Evolutionary conservation across 2,797 vertebrate genomes (phyloP), one percentile per base, ranked within the genome.

Genomic region (Siniperca obscura): DNA sequence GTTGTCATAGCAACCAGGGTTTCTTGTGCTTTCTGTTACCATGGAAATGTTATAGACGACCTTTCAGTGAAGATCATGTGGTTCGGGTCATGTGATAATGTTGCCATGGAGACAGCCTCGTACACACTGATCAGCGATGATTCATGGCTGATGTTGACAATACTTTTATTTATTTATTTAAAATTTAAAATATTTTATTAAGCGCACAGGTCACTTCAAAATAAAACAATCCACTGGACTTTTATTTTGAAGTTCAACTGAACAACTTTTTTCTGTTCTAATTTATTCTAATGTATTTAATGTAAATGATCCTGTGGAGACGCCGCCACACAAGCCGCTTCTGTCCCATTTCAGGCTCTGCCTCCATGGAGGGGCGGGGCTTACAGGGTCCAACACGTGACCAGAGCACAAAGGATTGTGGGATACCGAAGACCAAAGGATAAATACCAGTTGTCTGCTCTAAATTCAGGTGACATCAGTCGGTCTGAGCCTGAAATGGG

Each of bases 91-190:
- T 55, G 38, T 78, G 67, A 57, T 64, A n/a, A 69, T 11, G 74
- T 78, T 60, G 56, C 76, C 34, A 38, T 67, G 68, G 76, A 64
- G 44, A 86, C 19, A 0, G 44, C 52, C 74, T 46, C 7, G 6
- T 64, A 46, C 72, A 56, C 56, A 70, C 68, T 6, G 7, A 62
- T 78, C 56, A 60, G 59, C 68, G 3, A 46, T 27, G 8, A 72
- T 22, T 70, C 12, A 14, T 56, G 22, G 44, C 60, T 60, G 27
- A 62, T 44, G 36, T 59, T n/a, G 57, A 67, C 11, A 11, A 38
- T 50, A 64, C 19, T 50, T 82, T 74, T 70, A 82, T 78, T 86
- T 83, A 86, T 83, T 81, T 66, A 76, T 81, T 87, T 34, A 61
- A 61, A 61, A 30, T 46, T 21, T 34, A 69, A 75, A 68, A 62